phyloP scores from a whole-genome alignment of 2,888 invertebrate genomes.

The Trypoxylon attenuatum region DNA sequence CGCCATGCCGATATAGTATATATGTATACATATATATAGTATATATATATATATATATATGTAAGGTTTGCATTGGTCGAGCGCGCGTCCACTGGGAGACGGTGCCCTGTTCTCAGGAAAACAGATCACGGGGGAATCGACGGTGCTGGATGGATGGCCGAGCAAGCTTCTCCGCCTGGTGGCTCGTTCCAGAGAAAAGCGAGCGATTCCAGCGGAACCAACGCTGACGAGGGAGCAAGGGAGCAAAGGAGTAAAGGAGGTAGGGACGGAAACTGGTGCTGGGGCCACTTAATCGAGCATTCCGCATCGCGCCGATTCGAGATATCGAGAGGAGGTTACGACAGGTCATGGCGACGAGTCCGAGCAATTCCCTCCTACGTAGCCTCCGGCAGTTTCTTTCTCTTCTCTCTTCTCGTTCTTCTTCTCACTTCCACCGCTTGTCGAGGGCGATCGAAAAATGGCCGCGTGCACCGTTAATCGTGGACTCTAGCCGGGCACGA shows the following conservation, averaged over 20 bases:
- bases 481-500: slow-evolving; percentile 41
- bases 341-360: slow-evolving; percentile 60
- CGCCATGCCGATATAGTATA: slow-evolving; percentile 46
- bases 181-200: slow-evolving; percentile 22
- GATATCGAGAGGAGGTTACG: slow-evolving; percentile 56
- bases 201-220: slow-evolving; percentile 10
- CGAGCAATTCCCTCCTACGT: slow-evolving; percentile 59
- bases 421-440: slow-evolving; percentile 13
- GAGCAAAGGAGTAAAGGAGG: slow-evolving; percentile 3
- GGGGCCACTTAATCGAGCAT: slow-evolving; percentile 54
- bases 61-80: slow-evolving; percentile 48
- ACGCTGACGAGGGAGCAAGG: not conserved
- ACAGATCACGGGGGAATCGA: slow-evolving; percentile 57
- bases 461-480: slow-evolving; percentile 50
- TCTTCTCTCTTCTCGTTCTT: slow-evolving; percentile 13
- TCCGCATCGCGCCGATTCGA: slow-evolving; percentile 59
- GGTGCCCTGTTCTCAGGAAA: slow-evolving; percentile 51
- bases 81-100: slow-evolving; percentile 36
- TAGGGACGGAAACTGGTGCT: slow-evolving; percentile 26
- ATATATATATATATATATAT: too few relatives aligned
- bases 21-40: too few relatives aligned
- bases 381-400: slow-evolving; percentile 30
- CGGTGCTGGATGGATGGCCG: slow-evolving; percentile 41
- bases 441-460: slow-evolving; percentile 46
- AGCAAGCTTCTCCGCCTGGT: slow-evolving; percentile 17